phyloP scores from a whole-genome alignment of 2,888 invertebrate genomes.

The Odontocolon sp. region DNA sequence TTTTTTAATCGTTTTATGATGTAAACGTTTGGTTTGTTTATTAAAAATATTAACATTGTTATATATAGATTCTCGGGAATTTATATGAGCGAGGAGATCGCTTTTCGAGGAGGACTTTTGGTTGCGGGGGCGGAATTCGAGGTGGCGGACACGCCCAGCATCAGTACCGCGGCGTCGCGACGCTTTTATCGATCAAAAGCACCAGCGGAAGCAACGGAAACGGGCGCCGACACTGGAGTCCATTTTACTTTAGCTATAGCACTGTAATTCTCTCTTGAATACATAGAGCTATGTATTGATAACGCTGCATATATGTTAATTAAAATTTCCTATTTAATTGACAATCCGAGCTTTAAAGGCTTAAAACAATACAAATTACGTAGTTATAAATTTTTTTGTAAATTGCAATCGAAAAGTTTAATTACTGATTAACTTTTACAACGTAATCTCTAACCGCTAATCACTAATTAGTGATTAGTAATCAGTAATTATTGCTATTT shows the following conservation, averaged over 20 bases:
- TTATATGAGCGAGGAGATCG: not conserved
- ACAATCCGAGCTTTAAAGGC: no score
- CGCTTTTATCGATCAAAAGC: constrained; percentile 77
- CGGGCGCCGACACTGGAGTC: constrained; percentile 65
- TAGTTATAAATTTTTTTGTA: no score
- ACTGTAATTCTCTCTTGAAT: not conserved
- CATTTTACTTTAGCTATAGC: constrained; percentile 73
- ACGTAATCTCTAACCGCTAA: no score
- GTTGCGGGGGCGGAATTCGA: constrained; percentile 61
- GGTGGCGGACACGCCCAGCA: constrained; percentile 74
- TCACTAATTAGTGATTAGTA: no score
- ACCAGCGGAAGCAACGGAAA: constrained; percentile 49
- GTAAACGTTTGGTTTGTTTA: no score
- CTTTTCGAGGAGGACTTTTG: constrained; percentile 28
- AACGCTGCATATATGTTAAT: not conserved
- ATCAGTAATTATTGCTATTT: no score
- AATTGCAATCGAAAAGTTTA: no score
- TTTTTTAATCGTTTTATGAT: not conserved
- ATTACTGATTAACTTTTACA: no score
- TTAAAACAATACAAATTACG: no score
- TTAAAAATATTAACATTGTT: not conserved
- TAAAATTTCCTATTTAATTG: no score
- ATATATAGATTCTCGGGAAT: not conserved
- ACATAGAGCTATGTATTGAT: not conserved
- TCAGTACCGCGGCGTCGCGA: constrained; percentile 75